These are phyloP conservation scores for Cyrtonyx montezumae DNA, from an alignment of 2,113 vertebrate genomes.

Conservation along the genomic window DNA sequence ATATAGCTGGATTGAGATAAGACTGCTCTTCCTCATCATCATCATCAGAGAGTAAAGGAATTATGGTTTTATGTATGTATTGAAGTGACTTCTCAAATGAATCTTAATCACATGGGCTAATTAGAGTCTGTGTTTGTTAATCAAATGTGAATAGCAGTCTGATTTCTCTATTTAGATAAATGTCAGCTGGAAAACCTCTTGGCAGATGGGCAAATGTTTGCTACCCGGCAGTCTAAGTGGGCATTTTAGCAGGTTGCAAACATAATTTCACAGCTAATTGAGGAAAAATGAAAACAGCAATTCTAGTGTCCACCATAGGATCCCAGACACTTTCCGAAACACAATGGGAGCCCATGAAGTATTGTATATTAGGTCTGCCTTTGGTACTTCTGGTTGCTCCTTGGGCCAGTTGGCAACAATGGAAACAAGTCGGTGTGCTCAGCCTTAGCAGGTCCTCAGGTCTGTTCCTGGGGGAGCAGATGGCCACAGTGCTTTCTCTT, in stretches of 20 bases:
- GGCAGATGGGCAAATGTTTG: conserved; percentile 45
- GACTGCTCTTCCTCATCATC: accelerated
- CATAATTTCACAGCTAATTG: background rate
- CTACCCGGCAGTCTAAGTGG: conserved; percentile 35
- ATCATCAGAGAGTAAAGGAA: background rate
- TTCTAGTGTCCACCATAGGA: background rate
- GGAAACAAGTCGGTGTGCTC: background rate
- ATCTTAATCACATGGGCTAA: conserved; percentile 50
- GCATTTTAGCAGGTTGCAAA: conserved; percentile 43
- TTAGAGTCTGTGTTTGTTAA: conserved; percentile 61
- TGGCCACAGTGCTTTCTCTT: background rate
- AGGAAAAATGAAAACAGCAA: background rate
- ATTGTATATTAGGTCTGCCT: accelerated
- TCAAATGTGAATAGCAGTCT: conserved; percentile 54
- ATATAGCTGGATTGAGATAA: background rate
- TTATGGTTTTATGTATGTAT: background rate
- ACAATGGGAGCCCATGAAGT: background rate
- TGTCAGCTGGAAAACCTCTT: conserved; percentile 30
- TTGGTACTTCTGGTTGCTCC: background rate
- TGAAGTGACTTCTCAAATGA: conserved; percentile 35
- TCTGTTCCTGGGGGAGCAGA: background rate
- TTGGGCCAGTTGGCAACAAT: accelerated
- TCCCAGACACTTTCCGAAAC: background rate
- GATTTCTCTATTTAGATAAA: conserved; percentile 58
- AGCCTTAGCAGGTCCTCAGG: background rate